Base-by-base conservation (phyloP, 2,888 invertebrate species). In the Synanthedon tipuliformis region DNA sequence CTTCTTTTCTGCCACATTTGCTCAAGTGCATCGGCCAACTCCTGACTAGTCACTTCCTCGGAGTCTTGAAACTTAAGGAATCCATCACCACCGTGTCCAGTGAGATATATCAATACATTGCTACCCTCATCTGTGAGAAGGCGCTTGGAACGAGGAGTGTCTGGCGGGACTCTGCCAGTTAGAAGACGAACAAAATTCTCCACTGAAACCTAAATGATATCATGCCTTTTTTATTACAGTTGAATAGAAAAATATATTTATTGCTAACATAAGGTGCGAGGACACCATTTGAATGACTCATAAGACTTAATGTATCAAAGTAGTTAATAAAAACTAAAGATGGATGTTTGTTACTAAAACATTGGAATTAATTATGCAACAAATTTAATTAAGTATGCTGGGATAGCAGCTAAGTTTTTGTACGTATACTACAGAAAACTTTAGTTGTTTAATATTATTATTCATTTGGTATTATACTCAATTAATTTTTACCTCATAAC, bases 1-100 rank as follows among this genome's bases (percentile, higher is more conserved):
- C 98, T 92, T 77, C 94, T 92, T 73, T 99, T 99, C 72, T 99
- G 97, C 96, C 98, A 98, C 99, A 99, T 99, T 82, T 99, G 99
- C 74, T 99, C 98, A 53, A 99, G 90, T 15, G 99, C 99, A 90
- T 99, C 99, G 15, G 98, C 99, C 66, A 99, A 85, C 76, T 99
- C 99, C 66, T 98, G 96, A 78, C 96, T 98, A 2, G 99, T 99
- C 18, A 99, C 95, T 84, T 99, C 99, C 73, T 99, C 98, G 0
- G 98, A 96, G 75, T 99, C 99, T 87, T 99, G 99, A 75, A 99
- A 99, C 81, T 99, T 99, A 0, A 99, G 87, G 75, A 99, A 99
- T 0, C 99, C 99, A 87, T 99, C 99, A 15, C 99, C 99, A 4
- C 99, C 99, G 75, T 99, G 99, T 0, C 94, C 91, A 1, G 98